Evolutionary conservation across 2,888 invertebrate genomes (phyloP), one percentile per base, ranked within the genome.

Genomic region (Nineta flava): DNA sequence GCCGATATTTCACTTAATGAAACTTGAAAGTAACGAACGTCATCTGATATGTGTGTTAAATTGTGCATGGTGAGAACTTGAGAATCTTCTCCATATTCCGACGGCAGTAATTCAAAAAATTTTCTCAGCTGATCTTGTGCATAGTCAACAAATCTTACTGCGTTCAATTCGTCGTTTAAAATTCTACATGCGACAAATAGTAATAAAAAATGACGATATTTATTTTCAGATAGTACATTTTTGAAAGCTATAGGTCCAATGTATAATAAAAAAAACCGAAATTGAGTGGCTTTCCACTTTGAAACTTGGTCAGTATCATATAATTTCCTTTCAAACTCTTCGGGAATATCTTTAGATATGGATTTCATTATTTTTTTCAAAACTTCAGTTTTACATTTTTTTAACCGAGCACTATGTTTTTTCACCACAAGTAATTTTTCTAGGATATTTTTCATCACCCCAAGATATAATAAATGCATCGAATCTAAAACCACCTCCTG

Each of bases 11-110:
- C 47, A 19, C 17, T 46, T 9, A 56, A 40, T 19, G 55, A 47
- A 3, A 17, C 31, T 12, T 50, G n/a, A 32, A 54, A 54, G 40
- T 51, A 16, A 40, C 41, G 48, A 7, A 53, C 53, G 45, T 57
- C 55, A 45, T 56, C 57, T 5, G 54, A 9, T 2, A 56, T 13
- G 34, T 57, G 55, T 9, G 54, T 53, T 3, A 53, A n/a, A 46
- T 49, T 54, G 34, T 57, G 57, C 10, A 53, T 46, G 21, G 52
- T 50, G 15, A 56, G 44, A 40, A 51, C 49, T 50, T 55, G 54
- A 2, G 53, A 55, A 44, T 52, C 51, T 26, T 41, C 32, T 13
- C 54, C 56, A 31, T 56, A 56, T 40, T 44, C 55, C 10, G 50
- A 47, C 45, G 55, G 53, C 46, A 55, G 47, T 15, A 47, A 44